Evolutionary conservation across 2,888 invertebrate species (phyloP).

Genomic region (Nomada lathburiana): DNA sequence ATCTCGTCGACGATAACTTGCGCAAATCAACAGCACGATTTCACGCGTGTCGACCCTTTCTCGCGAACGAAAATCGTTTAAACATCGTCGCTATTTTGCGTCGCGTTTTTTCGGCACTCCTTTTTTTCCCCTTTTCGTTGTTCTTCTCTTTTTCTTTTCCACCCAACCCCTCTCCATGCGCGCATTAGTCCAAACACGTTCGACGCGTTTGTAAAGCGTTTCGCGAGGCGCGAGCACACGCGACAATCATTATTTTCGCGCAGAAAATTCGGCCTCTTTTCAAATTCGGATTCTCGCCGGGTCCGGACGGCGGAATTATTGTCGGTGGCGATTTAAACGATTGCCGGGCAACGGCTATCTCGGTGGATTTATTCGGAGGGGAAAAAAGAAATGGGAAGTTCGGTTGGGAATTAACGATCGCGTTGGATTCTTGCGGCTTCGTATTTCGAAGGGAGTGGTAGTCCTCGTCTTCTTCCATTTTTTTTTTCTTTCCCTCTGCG

Average conservation of each 20-base stretch:
- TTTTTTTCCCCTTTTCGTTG: not conserved
- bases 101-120: slow-evolving; percentile 28
- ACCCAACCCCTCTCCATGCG: not conserved
- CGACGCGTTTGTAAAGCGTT: slow-evolving; percentile 34
- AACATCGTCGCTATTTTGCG: not conserved
- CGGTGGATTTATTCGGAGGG: not conserved
- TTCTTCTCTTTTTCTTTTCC: not conserved
- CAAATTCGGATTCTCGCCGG: not conserved
- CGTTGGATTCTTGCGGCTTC: not conserved
- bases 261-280: slow-evolving; percentile 1
- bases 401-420: not conserved
- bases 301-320: not conserved
- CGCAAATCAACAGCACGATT: slow-evolving; percentile 57
- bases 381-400: not conserved
- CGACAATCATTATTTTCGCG: slow-evolving; percentile 28
- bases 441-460: not conserved
- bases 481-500: too few relatives aligned
- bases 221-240: slow-evolving; percentile 4
- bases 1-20: slow-evolving; percentile 60
- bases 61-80: slow-evolving; percentile 12
- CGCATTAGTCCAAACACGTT: slow-evolving; percentile 20
- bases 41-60: not conserved
- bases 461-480: not conserved
- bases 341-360: not conserved
- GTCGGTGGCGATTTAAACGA: slow-evolving; percentile 10